These are phyloP conservation scores for Mallateleia sp. DNA, from an alignment of 2,888 invertebrate genomes.

Conservation along the genomic window DNA sequence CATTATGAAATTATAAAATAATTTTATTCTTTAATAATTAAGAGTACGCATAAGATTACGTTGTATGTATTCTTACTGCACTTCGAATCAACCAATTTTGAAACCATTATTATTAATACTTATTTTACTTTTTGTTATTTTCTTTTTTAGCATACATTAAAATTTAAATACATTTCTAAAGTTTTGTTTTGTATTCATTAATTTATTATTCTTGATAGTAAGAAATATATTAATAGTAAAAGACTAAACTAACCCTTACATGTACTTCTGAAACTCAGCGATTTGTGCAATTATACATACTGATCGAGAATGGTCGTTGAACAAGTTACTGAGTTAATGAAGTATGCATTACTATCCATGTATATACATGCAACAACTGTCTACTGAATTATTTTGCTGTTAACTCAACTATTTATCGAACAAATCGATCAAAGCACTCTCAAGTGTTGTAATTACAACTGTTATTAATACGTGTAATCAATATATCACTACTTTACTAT, in stretches of 20 bases:
- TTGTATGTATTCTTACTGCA: too few species aligned
- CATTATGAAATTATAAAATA: too few species aligned
- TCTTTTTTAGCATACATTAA: too few species aligned
- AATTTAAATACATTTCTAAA: too few species aligned
- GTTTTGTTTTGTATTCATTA: too few species aligned
- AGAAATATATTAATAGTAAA: neutral
- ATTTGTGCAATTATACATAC: conserved; percentile 25
- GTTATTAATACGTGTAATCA: conserved; percentile 47
- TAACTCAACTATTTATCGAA: conserved; percentile 50
- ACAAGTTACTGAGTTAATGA: conserved; percentile 61
- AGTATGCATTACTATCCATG: conserved; percentile 50
- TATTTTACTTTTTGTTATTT: too few species aligned
- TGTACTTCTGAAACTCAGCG: conserved; percentile 18
- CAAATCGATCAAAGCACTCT: conserved; percentile 47
- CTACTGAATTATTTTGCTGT: conserved; percentile 54
- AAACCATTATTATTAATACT: too few species aligned
- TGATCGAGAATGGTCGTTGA: conserved; percentile 40
- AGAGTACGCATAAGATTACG: too few species aligned
- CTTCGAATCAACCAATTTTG: too few species aligned
- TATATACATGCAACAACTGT: conserved; percentile 57
- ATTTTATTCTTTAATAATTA: too few species aligned
- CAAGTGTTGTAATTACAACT: conserved; percentile 53
- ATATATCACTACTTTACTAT: conserved; percentile 22
- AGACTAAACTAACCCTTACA: conserved; percentile 1
- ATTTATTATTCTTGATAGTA: neutral